A percentile compares a stretch with the other conserved stretches of the same genome.
Conservation (phyloP, 2,113 vertebrate genomes). For the Dipodomys stephensi region DNA sequence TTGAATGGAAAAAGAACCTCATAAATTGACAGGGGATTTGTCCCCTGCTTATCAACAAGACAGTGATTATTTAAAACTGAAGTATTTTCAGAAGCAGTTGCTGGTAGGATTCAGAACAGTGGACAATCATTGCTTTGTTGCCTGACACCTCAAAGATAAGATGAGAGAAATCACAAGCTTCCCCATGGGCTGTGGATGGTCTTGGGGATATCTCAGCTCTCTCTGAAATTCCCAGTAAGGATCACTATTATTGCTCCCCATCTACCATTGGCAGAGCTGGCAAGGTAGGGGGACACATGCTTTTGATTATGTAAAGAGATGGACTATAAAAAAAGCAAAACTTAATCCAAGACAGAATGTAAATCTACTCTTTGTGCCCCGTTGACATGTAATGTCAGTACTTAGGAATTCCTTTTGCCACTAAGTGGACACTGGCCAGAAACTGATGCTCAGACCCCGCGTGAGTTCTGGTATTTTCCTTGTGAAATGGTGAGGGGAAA, state of each 20-base stretch:
- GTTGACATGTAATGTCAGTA: conserved; percentile 65
- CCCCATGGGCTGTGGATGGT: too few relatives aligned
- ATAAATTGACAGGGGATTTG: conserved; percentile 62
- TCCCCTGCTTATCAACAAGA: conserved; percentile 58
- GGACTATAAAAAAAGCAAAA: conserved; percentile 52
- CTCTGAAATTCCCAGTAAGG: not conserved
- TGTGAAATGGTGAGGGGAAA: conserved; percentile 46
- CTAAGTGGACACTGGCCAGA: conserved; percentile 22
- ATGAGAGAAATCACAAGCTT: not conserved
- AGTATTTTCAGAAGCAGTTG: conserved; percentile 54
- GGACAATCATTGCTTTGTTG: conserved; percentile 45
- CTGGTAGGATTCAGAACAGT: conserved; percentile 55
- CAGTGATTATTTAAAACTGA: conserved; percentile 70
- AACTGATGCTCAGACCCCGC: not conserved
- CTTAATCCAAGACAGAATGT: conserved; percentile 65
- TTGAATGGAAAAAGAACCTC: conserved; percentile 58
- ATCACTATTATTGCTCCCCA: not conserved
- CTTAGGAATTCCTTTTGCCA: conserved; percentile 71
- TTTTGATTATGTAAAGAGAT: conserved; percentile 64
- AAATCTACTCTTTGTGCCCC: conserved; percentile 35
- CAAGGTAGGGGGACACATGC: conserved; percentile 45
- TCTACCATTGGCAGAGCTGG: not conserved
- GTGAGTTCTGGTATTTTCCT: conserved; percentile 23
- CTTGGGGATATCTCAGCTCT: not conserved
- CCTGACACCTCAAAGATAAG: conserved; percentile 26